A percentile compares a stretch with the other conserved stretches of the same genome.
Conservation (phyloP, 1,140 invertebrate species). For the Pseudomyrmex flavicornis region DNA sequence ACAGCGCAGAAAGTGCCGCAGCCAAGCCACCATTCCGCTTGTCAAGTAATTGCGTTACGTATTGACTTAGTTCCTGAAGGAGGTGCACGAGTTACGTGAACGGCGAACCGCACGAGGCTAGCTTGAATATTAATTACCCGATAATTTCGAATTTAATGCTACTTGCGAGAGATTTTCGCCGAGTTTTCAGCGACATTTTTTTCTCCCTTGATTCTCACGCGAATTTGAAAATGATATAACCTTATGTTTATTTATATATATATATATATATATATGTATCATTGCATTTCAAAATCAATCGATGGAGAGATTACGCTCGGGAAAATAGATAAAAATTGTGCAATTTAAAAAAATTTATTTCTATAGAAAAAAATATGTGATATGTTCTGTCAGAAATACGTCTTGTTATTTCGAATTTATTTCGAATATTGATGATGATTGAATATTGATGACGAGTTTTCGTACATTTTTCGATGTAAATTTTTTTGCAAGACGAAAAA, state of each 20-base stretch:
- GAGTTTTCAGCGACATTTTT: slow-evolving; percentile 18
- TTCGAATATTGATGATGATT: too few species aligned
- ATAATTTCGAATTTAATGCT: slow-evolving; percentile 82
- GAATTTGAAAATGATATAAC: background rate
- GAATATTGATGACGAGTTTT: too few species aligned
- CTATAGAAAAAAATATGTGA: too few species aligned
- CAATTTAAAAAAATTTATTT: background rate
- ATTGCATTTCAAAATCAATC: too few species aligned
- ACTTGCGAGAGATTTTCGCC: slow-evolving; percentile 30
- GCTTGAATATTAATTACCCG: slow-evolving; percentile 83
- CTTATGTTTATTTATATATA: background rate
- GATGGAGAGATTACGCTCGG: background rate
- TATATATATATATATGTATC: background rate
- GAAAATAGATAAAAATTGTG: background rate
- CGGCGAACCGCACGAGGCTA: slow-evolving; percentile 62
- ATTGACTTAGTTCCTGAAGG: slow-evolving; percentile 81
- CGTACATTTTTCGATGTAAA: too few species aligned
- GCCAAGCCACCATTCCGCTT: slow-evolving; percentile 75
- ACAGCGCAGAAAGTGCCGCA: slow-evolving; percentile 68
- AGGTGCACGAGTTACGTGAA: slow-evolving; percentile 12
- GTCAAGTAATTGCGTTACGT: slow-evolving; percentile 82
- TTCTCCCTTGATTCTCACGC: background rate
- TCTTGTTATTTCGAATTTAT: too few species aligned
- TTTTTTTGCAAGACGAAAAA: too few species aligned
- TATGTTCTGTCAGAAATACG: too few species aligned